A percentile compares a stretch with the other conserved stretches of the same genome.
phyloP scores from a whole-genome alignment of 1,140 invertebrate genomes.

The Vollenhovia emeryi region DNA sequence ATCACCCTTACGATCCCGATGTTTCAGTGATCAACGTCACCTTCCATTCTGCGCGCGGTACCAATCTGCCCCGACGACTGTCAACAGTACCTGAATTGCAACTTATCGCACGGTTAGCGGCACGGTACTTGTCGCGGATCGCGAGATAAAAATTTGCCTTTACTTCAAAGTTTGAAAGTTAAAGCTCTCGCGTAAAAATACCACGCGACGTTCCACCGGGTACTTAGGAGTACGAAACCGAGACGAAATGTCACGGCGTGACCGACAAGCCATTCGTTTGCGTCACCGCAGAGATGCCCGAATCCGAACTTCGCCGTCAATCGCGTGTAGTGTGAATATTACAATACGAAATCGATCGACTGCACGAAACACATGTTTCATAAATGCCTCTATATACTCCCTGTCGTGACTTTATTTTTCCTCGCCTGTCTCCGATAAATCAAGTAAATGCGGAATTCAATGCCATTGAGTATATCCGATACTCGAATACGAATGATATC shows the following conservation, averaged over 20 bases:
- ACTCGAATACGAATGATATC: neutral
- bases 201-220: neutral
- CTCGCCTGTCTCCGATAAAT: slow-evolving; percentile 1
- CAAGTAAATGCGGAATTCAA: slow-evolving; percentile 11
- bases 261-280: neutral
- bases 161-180: neutral
- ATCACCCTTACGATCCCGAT: neutral
- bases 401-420: slow-evolving; percentile 48
- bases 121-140: neutral
- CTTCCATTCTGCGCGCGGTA: neutral
- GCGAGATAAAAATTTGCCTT: neutral
- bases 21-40: neutral
- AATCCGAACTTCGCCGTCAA: slow-evolving; percentile 37
- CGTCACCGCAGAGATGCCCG: slow-evolving; percentile 1
- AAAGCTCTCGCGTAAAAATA: neutral
- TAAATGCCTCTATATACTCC: neutral
- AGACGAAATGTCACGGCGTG: slow-evolving; percentile 12
- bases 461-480: neutral
- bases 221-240: neutral
- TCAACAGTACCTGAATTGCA: neutral
- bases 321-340: slow-evolving; percentile 44
- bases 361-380: slow-evolving; percentile 35
- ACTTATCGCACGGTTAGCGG: neutral
- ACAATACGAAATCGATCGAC: slow-evolving; percentile 38
- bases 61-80: neutral